Percentiles rank a stretch among this genome's conserved stretches.
These are phyloP conservation scores for Leptothorax acervorum DNA, from an alignment of 2,888 invertebrate species.

Conservation along the genomic window DNA sequence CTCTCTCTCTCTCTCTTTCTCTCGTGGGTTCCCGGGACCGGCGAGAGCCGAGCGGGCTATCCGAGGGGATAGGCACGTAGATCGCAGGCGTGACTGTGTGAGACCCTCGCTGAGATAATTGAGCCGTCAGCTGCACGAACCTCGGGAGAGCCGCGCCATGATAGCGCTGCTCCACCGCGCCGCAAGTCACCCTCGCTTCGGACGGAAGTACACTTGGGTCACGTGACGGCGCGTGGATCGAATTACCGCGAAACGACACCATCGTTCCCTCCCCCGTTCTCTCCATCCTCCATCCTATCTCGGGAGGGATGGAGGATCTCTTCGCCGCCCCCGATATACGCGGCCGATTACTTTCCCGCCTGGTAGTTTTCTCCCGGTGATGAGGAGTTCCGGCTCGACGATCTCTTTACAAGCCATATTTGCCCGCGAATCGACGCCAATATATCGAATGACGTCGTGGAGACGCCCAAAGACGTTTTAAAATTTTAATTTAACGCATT, in stretches of 20 bases:
- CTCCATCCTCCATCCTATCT: neutral
- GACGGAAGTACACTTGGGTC: slow-evolving; percentile 72
- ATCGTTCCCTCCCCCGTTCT: slow-evolving; percentile 19
- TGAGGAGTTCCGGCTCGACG: neutral
- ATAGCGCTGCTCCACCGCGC: slow-evolving; percentile 72
- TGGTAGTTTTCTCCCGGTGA: slow-evolving; percentile 11
- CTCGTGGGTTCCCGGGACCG: slow-evolving; percentile 74
- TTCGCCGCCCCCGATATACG: slow-evolving; percentile 27
- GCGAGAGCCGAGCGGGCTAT: slow-evolving; percentile 60
- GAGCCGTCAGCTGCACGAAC: slow-evolving; percentile 85
- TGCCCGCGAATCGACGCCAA: neutral
- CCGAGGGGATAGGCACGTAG: slow-evolving; percentile 64
- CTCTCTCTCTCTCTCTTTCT: slow-evolving; percentile 61
- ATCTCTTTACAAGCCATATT: slow-evolving; percentile 5
- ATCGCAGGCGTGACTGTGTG: slow-evolving; percentile 82
- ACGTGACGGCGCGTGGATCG: slow-evolving; percentile 71
- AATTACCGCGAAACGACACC: slow-evolving; percentile 68
- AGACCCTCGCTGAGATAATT: slow-evolving; percentile 83
- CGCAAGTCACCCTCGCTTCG: slow-evolving; percentile 54
- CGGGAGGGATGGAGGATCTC: slow-evolving; percentile 22
- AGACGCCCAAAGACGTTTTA: too few relatives aligned
- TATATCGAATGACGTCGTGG: neutral
- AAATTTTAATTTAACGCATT: neutral
- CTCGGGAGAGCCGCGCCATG: slow-evolving; percentile 75
- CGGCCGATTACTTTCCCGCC: slow-evolving; percentile 24